Base-by-base conservation (phyloP, 2,797 vertebrate species). In the Eurystomus glaucurus region DNA sequence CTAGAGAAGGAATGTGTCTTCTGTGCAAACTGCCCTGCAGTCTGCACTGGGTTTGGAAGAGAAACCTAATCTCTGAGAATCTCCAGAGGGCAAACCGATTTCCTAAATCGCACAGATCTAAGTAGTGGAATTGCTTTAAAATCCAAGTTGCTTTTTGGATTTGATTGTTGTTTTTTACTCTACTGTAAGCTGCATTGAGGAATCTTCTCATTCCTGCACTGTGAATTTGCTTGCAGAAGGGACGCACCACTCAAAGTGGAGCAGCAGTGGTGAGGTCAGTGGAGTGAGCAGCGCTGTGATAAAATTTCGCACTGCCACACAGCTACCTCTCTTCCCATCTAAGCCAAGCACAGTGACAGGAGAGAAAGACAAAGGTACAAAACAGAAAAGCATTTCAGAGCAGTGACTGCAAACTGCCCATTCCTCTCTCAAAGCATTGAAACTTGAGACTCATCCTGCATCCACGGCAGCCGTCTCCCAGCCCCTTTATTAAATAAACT, bases 1-100 rank as follows among this genome's bases (percentile, higher is more conserved):
- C 93, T 92, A 69, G 77, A 81, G 45, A 79, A 85, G 50, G 85
- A 96, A 97, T 93, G 60, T 61, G 68, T 88, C 86, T 94, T 95
- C 80, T 74, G 31, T 95, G 74, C 85, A 94, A 74, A 85, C 46
- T 96, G 61, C 89, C 77, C 91, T 93, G 71, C 90, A 95, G 66
- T 92, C 92, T 93, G 43, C 51, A 46, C 50, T 72, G 11, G 29
- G 26, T 62, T 87, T 96, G 79, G 50, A 91, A 90, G 29, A 72
- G 70, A 95, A 93, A 81, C 10, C 9, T 69, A 37, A 75, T 78
- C 28, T 88, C 79, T 90, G 65, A 84, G 64, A 79, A 65, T 61
- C 70, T 93, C 61, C 70, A 50, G 61, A 90, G 50, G 89, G 41
- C 45, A 92, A 94, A 84, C 50, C 1, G 35, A 28, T 81, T 92